Conservation (phyloP, 1,140 invertebrate species). For the Papilio aristodemus region DNA sequence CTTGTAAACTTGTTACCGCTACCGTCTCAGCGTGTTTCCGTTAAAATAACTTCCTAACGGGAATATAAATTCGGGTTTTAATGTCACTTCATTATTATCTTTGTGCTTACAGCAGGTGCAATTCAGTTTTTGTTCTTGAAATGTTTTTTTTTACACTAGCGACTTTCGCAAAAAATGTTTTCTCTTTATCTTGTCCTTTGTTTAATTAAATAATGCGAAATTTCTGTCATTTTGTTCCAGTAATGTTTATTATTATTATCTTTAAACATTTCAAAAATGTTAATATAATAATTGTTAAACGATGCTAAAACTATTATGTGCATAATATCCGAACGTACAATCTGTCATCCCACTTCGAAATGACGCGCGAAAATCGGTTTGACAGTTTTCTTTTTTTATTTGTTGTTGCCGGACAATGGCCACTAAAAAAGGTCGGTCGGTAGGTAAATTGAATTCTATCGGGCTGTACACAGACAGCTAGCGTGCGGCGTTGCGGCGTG, state of each 20-base stretch:
- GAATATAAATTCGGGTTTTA: constrained; percentile 34
- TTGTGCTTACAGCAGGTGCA: constrained; percentile 25
- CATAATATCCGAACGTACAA: constrained; percentile 1
- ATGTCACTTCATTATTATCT: constrained; percentile 28
- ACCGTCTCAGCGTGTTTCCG: constrained; percentile 23
- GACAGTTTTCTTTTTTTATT: constrained; percentile 31
- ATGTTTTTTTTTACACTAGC: constrained; percentile 25
- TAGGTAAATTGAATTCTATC: constrained; percentile 35
- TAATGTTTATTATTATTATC: not conserved
- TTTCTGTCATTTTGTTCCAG: constrained; percentile 21
- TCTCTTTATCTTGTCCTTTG: constrained; percentile 19
- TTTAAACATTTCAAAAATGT: not conserved
- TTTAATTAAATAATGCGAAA: constrained; percentile 3
- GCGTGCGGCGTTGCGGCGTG: constrained; percentile 27
- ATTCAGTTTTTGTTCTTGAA: constrained; percentile 20
- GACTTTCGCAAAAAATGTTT: constrained; percentile 29
- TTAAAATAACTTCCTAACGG: constrained; percentile 34
- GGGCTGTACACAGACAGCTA: constrained; percentile 13
- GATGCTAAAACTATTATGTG: not conserved
- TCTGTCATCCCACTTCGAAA: constrained; percentile 17
- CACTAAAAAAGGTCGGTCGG: constrained; percentile 7
- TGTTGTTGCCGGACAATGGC: constrained; percentile 14
- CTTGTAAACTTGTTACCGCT: constrained; percentile 10
- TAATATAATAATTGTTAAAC: not conserved
- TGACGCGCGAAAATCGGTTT: constrained; percentile 24